A percentile compares a stretch with the other conserved stretches of the same genome.
Evolutionary conservation across 2,113 vertebrate genomes (phyloP).

Genomic region (Mungos mungo): DNA sequence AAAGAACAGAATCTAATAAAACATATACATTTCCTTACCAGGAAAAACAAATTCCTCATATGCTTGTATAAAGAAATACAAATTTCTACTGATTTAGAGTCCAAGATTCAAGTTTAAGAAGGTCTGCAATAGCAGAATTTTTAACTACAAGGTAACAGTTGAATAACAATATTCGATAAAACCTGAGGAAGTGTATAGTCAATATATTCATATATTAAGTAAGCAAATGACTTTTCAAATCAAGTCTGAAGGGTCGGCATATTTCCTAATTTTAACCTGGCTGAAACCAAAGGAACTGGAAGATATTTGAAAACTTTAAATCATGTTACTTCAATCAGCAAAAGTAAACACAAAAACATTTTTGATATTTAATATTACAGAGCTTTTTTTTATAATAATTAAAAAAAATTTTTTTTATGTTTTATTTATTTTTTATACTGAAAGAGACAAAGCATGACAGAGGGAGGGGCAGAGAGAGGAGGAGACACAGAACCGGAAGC

Average conservation of each 20-base stretch:
- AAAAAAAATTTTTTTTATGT: no score
- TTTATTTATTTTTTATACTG: no score
- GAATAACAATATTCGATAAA: background rate
- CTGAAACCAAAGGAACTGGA: background rate
- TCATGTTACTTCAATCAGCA: constrained; percentile 30
- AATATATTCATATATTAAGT: background rate
- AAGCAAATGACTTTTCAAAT: constrained; percentile 33
- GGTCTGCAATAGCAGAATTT: background rate
- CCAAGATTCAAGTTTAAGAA: constrained; percentile 26
- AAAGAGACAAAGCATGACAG: no score
- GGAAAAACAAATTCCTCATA: background rate
- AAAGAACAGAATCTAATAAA: constrained; percentile 34
- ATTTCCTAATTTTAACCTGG: constrained; percentile 39
- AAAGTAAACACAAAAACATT: constrained; percentile 25
- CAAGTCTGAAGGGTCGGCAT: background rate
- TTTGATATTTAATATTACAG: constrained; percentile 40
- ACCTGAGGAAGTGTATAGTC: background rate
- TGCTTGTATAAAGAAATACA: constrained; percentile 33
- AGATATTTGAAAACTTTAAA: background rate
- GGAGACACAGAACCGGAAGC: no score
- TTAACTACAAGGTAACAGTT: background rate
- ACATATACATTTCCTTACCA: background rate
- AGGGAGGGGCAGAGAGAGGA: no score
- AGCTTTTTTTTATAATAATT: no score
- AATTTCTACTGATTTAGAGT: constrained; percentile 18